phyloP scores from a whole-genome alignment of 2,113 vertebrate species.

The Rhinolophus ferrumequinum region DNA sequence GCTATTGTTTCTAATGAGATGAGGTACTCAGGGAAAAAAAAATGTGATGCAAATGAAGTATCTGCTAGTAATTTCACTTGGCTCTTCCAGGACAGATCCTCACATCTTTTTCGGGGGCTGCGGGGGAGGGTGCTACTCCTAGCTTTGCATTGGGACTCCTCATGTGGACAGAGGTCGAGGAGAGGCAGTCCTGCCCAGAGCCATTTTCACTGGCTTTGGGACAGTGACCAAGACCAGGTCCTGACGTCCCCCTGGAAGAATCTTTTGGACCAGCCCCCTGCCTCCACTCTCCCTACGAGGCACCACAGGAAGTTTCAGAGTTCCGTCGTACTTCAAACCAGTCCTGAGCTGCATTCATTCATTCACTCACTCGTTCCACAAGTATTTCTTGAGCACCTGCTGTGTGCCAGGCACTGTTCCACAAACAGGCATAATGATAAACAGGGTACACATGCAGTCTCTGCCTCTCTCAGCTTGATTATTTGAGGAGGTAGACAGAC shows the following conservation, averaged over 20 bases:
- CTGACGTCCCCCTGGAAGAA: not conserved
- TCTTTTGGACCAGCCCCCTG: not conserved
- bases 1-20: not conserved
- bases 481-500: not conserved
- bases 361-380: not conserved
- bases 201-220: not conserved
- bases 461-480: not conserved
- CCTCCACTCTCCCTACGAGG: not conserved
- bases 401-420: not conserved
- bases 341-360: not conserved
- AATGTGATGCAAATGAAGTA: not conserved
- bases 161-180: not conserved
- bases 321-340: not conserved
- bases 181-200: not conserved
- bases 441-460: not conserved
- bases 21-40: conserved; percentile 12
- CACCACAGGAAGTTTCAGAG: not conserved
- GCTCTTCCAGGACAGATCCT: not conserved
- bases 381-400: not conserved
- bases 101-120: not conserved
- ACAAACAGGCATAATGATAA: not conserved
- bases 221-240: not conserved
- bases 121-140: not conserved
- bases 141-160: not conserved
- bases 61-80: not conserved